These are phyloP conservation scores for Chelon auratus DNA, from an alignment of 2,797 vertebrate genomes.

Conservation along the genomic window DNA sequence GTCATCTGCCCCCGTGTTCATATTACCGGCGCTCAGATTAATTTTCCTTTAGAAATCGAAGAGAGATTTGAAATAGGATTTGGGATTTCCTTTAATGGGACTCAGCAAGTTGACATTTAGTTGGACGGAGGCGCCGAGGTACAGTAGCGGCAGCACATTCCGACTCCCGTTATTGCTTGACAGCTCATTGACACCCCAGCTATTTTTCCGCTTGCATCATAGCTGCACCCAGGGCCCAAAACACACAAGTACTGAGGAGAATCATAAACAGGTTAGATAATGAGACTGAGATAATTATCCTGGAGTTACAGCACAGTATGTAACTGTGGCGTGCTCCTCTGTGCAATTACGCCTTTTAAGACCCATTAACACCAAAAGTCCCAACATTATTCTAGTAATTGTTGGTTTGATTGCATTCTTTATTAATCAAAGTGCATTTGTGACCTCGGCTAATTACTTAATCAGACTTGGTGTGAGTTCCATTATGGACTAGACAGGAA, in stretches of 20 bases:
- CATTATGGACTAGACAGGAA: conserved; percentile 13
- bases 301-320: conserved; percentile 58
- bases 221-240: conserved; percentile 34
- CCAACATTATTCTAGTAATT: conserved; percentile 51
- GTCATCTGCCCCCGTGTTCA: conserved; percentile 51
- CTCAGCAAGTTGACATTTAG: conserved; percentile 40
- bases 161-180: conserved; percentile 6
- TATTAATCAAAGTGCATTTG: conserved; percentile 57
- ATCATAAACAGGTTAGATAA: conserved; percentile 70
- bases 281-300: conserved; percentile 69
- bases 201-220: conserved; percentile 23
- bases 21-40: conserved; percentile 45
- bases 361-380: conserved; percentile 64
- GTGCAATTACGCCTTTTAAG: conserved; percentile 68
- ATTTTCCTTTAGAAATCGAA: conserved; percentile 46
- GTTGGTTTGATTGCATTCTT: conserved; percentile 65
- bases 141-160: background rate
- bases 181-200: conserved; percentile 7
- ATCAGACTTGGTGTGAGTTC: conserved; percentile 34
- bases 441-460: conserved; percentile 59
- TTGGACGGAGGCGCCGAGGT: conserved; percentile 18
- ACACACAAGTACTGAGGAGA: conserved; percentile 55
- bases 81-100: conserved; percentile 42
- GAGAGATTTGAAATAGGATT: conserved; percentile 62
- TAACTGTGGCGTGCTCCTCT: conserved; percentile 46